Evolutionary conservation across 2,888 invertebrate genomes (phyloP), one percentile per base, ranked within the genome.

Genomic region (Liopterus haemorrhoidalis): DNA sequence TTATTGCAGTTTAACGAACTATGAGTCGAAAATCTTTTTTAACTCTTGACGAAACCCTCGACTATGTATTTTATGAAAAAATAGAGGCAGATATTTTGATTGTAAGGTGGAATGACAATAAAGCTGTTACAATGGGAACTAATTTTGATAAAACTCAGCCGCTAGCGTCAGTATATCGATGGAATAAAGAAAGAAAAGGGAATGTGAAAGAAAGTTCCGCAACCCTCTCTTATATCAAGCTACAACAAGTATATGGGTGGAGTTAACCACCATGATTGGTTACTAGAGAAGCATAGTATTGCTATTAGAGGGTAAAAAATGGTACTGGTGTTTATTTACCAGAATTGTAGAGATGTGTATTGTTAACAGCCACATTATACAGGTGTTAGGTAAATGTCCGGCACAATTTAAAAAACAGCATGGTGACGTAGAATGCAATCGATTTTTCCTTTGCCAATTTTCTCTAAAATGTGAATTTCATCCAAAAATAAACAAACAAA

Each of bases 331-430:
- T 38, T 19, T 44, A 16, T 38, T 44, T 31, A 44, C 44, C 8
- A 1, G 59, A 53, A 46, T 58, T 55, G 9, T 54, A 28, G 54
- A 55, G 35, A 53, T 51, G 53, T 49, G 49, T 16, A 39, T 53
- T 32, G 47, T 54, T 25, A 53, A 53, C 46, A 25, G 41, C 6
- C 49, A 33, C 41, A 14, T 48, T 4, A 14, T 52, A 28, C 46
- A 51, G n/a, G n/a, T n/a, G n/a, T n/a, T n/a, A n/a, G n/a, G n/a
- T n/a, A n/a, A n/a, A n/a, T n/a, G n/a, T n/a, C n/a, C n/a, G n/a
- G n/a, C n/a, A n/a, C n/a, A n/a, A n/a, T n/a, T n/a, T n/a, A n/a
- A n/a, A n/a, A n/a, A n/a, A n/a, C n/a, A n/a, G n/a, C n/a, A n/a
- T n/a, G n/a, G n/a, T n/a, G n/a, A n/a, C n/a, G n/a, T n/a, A n/a